Conservation (phyloP, 1,140 invertebrate genomes). For the Bursaphelenchus mucronatus region DNA sequence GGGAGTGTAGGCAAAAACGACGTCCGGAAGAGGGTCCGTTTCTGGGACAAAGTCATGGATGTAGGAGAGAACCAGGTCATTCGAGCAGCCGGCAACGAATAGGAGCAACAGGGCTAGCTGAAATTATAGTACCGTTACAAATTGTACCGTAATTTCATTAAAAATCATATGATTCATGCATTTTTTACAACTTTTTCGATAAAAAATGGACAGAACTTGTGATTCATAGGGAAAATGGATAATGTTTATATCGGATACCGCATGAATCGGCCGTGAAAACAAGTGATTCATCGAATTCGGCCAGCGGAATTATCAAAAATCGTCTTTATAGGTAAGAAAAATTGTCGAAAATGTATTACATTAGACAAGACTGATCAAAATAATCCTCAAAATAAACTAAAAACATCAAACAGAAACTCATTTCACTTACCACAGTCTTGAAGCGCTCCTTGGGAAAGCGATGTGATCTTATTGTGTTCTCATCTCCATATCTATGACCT, state of each 20-base stretch:
- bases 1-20: slow-evolving; percentile 42
- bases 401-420: too few species aligned
- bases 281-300: neutral
- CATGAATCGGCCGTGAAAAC: neutral
- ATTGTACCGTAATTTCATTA: too few species aligned
- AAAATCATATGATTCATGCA: too few species aligned
- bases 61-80: slow-evolving; percentile 45
- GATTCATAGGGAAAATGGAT: too few species aligned
- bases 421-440: slow-evolving; percentile 27
- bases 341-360: neutral
- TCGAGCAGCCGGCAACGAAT: slow-evolving; percentile 34
- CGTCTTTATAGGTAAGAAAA: too few species aligned
- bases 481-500: slow-evolving; percentile 18
- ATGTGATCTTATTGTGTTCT: slow-evolving; percentile 18
- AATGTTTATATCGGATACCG: too few species aligned
- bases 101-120: slow-evolving; percentile 41
- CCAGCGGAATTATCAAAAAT: neutral
- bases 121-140: neutral
- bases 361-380: neutral
- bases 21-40: slow-evolving; percentile 35
- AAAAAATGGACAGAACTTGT: too few species aligned
- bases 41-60: slow-evolving; percentile 47
- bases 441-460: slow-evolving; percentile 26
- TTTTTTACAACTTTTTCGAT: too few species aligned
- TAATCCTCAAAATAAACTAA: slow-evolving; percentile 12